Conservation (phyloP, 2,113 vertebrate genomes). For the Stegastes partitus region DNA sequence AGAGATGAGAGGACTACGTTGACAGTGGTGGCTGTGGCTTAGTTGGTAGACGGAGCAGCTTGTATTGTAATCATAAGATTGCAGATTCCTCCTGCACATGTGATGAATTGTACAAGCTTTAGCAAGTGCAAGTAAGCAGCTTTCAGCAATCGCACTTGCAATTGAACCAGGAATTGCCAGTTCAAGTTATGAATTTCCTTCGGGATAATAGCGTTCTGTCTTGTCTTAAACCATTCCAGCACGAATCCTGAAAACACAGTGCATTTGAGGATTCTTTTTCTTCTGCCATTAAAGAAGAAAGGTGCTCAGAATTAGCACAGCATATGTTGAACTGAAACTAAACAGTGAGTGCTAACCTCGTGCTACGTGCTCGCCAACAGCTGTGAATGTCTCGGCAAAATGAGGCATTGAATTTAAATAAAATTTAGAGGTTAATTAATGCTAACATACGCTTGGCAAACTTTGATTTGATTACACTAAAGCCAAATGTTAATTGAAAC, state of each 20-base stretch:
- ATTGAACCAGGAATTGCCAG: no score
- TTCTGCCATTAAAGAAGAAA: conserved; percentile 47
- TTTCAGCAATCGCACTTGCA: no score
- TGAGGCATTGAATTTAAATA: conserved; percentile 31
- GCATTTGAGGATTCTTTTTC: conserved; percentile 71
- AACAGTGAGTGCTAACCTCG: conserved; percentile 33
- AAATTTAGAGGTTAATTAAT: conserved; percentile 42
- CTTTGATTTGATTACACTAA: background rate
- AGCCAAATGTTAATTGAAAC: background rate
- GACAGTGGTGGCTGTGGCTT: no score
- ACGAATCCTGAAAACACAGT: conserved; percentile 70
- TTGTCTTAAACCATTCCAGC: background rate
- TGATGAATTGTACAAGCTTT: no score
- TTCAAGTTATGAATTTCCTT: no score
- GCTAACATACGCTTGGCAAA: conserved; percentile 12
- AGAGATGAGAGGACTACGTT: no score
- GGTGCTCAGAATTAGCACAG: conserved; percentile 46
- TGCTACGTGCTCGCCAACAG: conserved; percentile 13
- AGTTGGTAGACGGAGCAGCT: no score
- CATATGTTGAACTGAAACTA: conserved; percentile 52
- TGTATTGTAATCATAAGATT: no score
- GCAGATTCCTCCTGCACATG: no score
- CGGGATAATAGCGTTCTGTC: no score
- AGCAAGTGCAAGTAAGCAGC: no score
- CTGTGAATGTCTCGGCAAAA: conserved; percentile 28